Base-by-base conservation (phyloP, 2,113 vertebrate species). In the Urocitellus parryii region DNA sequence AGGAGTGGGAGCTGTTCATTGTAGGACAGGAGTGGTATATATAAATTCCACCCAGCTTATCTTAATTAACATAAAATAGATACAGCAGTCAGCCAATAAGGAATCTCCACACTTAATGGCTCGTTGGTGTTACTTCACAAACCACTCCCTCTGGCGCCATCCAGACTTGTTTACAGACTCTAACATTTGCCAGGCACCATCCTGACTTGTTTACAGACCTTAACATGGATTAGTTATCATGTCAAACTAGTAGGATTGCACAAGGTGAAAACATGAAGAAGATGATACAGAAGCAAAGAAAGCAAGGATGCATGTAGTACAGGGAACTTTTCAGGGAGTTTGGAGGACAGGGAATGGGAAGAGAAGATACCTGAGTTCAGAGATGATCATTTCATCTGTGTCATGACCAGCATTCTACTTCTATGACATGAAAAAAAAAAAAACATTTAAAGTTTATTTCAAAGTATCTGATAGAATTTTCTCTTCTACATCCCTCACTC, bases 381-480 rank as follows among this genome's bases (percentile, higher is more conserved):
- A 63, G 45, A 3, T 58, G 13, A 51, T 32, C 12, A 53, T 63
- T 39, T 89, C 39, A 12, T 67, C 4, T 63, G 22, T 67, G 5
- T 32, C 72, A 79, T 65, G 93, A 48, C 34, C 37, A 96, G 53
- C 27, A 45, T 22, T 65, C n/a, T 34, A 77, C 8, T 85, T 85
- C 27, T n/a, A 37, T 22, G 1, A 58, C 17, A 24, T 13, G 9
- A 82, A 82, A 85, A 39, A 45, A 42, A 42, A 45, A 68, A 81
- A 76, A 48, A n/a, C 16, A 79, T 58, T 70, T 94, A 63, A 74
- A 48, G 32, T 83, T 94, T 85, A 94, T 84, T 88, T 70, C 32
- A 82, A 88, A 94, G 20, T 80, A 84, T 77, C 17, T 67, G 34
- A 74, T 94, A n/a, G 37, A 68, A 32, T 92, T 81, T 91, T 79